These are phyloP conservation scores for Sitta carolinensis DNA, from an alignment of 2,797 vertebrate species.

Conservation along the genomic window DNA sequence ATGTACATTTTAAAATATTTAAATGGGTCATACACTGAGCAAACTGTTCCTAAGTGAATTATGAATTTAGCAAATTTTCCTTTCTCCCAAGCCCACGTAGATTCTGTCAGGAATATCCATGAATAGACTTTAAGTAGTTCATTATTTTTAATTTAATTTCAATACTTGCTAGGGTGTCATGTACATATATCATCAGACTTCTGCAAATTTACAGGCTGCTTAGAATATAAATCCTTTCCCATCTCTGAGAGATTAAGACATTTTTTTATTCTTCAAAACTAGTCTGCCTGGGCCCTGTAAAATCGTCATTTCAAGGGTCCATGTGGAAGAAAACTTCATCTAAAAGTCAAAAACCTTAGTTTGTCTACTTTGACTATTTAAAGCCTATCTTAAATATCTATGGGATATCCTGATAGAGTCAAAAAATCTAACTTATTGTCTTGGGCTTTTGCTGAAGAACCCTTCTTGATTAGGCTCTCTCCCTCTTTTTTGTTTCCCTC, in stretches of 20 bases:
- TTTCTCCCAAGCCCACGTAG: slow-evolving; percentile 19
- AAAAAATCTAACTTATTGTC: background rate
- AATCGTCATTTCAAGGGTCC: background rate
- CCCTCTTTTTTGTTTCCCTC: background rate
- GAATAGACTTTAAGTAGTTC: slow-evolving; percentile 37
- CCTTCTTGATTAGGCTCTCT: background rate
- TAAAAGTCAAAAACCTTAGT: background rate
- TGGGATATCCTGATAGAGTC: background rate
- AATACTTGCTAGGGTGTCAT: background rate
- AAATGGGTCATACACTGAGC: background rate
- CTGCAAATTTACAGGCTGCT: background rate
- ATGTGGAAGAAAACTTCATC: background rate
- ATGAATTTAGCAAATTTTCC: slow-evolving; percentile 50
- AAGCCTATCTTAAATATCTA: background rate
- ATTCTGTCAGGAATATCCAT: slow-evolving; percentile 39
- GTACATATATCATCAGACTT: background rate
- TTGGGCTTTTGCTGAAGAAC: background rate
- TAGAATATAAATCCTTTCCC: background rate
- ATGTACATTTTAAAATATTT: background rate
- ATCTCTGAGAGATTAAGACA: background rate
- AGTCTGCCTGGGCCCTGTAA: background rate
- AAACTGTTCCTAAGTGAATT: slow-evolving; percentile 43
- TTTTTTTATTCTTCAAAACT: background rate
- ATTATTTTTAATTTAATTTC: slow-evolving; percentile 47
- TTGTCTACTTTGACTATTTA: background rate